Percentiles rank a stretch among this genome's conserved stretches.
Conservation (phyloP, 2,113 vertebrate genomes). For the Perca flavescens region DNA sequence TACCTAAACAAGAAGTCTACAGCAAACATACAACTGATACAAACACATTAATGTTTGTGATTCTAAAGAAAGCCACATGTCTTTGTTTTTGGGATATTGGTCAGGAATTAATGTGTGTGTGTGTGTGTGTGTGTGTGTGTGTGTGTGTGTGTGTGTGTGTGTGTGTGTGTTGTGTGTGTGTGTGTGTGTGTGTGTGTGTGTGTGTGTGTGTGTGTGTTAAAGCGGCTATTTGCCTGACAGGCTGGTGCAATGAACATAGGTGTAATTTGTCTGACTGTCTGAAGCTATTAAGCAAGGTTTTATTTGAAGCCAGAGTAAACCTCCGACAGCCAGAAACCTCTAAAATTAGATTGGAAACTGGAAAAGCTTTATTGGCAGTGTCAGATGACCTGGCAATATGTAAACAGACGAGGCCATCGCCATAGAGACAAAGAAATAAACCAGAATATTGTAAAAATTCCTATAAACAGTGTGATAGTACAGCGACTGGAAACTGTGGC, state of each 20-base stretch:
- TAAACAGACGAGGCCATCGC: constrained; percentile 71
- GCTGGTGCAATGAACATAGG: constrained; percentile 47
- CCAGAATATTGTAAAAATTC: constrained; percentile 63
- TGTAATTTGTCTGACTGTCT: constrained; percentile 68
- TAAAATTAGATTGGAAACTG: constrained; percentile 74
- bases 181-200: no score
- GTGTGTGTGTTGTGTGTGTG: constrained; percentile 1
- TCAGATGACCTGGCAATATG: constrained; percentile 68
- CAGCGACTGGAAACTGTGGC: constrained; percentile 24
- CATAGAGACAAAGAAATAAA: constrained; percentile 76
- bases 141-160: constrained; percentile 14
- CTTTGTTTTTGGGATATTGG: constrained; percentile 58
- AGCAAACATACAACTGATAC: constrained; percentile 64
- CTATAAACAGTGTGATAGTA: constrained; percentile 48
- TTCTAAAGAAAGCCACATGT: constrained; percentile 73
- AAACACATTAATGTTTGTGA: constrained; percentile 75
- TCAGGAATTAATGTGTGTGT: constrained; percentile 40
- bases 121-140: constrained; percentile 5
- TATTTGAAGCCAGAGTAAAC: constrained; percentile 76
- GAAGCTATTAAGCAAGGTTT: constrained; percentile 68
- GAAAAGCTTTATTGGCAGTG: constrained; percentile 77
- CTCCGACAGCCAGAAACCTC: constrained; percentile 65
- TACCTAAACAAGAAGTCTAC: constrained; percentile 69
- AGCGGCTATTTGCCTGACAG: constrained; percentile 42
- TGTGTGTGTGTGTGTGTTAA: constrained; percentile 5